Base-by-base conservation (phyloP, 2,113 vertebrate species). In the Herpetotheres cachinnans region DNA sequence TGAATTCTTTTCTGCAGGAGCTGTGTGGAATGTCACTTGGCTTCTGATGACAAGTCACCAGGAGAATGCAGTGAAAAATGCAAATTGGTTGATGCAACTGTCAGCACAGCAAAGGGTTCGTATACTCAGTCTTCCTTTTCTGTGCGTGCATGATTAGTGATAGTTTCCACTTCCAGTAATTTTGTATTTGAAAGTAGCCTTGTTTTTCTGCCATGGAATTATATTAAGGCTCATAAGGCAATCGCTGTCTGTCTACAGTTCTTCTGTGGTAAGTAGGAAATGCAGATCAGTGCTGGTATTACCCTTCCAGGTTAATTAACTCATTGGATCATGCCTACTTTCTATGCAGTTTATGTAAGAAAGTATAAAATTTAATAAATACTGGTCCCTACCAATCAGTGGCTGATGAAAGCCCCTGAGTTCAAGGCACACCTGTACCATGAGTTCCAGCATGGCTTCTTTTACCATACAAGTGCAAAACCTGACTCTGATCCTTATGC, bases 11-110 rank as follows among this genome's bases (percentile, higher is more conserved):
- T 97, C 90, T n/a, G 15, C 98, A 99, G 99, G 98, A 98, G 94
- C 97, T 99, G 99, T 95, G 98, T 99, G 71, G 99, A 99, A 98
- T 99, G 99, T 97, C 98, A 99, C 96, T 97, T 99, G 84, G 98
- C 98, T 97, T 97, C 97, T 0, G 85, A 98, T 24, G 98, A 98
- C 36, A 96, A 96, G 86, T 73, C 98, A 67, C 69, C 4, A 11
- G 98, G 98, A 97, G 95, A 98, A 70, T 99, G 99, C 95, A 90
- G 91, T 76, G 97, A 98, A 71, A 99, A 97, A 96, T 99, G 99
- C 98, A 98, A 97, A 91, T 50, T 97, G 86, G 96, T 98, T 38
- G 98, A 99, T 94, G 98, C 98, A 63, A 98, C 90, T 63, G 94
- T 99, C 98, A 99, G 98, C 96, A 97, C 97, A 67, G 98, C 98